phyloP scores from a whole-genome alignment of 92 coral and sea anemone species.

The Phenganax subtilis region DNA sequence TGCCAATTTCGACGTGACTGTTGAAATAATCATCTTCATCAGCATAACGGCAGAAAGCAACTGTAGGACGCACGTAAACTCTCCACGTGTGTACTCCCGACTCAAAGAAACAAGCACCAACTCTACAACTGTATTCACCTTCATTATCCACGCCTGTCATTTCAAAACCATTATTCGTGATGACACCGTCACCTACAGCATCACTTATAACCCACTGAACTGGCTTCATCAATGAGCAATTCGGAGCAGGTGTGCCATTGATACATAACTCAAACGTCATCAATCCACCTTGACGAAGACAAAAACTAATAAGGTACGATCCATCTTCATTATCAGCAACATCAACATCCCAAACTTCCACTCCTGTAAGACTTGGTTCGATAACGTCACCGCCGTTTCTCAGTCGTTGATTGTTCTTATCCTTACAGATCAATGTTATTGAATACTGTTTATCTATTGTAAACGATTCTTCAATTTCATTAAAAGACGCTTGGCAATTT shows the following conservation, averaged over 20 bases:
- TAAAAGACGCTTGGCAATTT: constrained; percentile 8
- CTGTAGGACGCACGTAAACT: neutral
- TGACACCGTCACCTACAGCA: constrained; percentile 2
- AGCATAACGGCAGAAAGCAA: no score
- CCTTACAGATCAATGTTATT: constrained; percentile 14
- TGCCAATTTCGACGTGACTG: no score
- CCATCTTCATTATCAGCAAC: constrained; percentile 28
- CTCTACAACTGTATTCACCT: no score
- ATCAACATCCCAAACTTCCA: constrained; percentile 20
- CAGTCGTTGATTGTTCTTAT: constrained; percentile 7
- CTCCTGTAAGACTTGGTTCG: constrained; percentile 20
- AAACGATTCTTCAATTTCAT: neutral
- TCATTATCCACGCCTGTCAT: neutral
- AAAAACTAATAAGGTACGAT: constrained; percentile 1
- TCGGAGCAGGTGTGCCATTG: constrained; percentile 22
- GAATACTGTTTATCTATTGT: neutral
- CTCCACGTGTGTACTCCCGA: constrained; percentile 28
- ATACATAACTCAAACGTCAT: constrained; percentile 6
- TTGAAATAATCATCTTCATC: neutral
- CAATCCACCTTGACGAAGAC: constrained; percentile 8
- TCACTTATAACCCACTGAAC: no score
- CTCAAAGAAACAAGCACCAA: neutral
- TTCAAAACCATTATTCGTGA: neutral
- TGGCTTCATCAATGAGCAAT: constrained; percentile 14
- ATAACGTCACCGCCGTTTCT: neutral